Percentiles rank a stretch among this genome's conserved stretches.
Evolutionary conservation across 2,797 vertebrate species (phyloP).

Genomic region (Periparus ater): DNA sequence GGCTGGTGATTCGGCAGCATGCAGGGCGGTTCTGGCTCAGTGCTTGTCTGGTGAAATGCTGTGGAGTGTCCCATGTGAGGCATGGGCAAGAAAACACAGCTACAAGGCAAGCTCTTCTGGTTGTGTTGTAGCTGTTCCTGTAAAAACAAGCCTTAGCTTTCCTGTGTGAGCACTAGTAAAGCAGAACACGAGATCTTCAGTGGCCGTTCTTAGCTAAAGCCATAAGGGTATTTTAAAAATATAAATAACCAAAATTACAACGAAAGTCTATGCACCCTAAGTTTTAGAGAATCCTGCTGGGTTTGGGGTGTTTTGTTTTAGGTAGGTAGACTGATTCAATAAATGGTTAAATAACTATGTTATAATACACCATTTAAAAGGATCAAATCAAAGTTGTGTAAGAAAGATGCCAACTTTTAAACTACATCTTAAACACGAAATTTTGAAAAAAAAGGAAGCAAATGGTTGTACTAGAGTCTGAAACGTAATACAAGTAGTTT

Average conservation of each 20-base stretch:
- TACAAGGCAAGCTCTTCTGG: conserved; percentile 10
- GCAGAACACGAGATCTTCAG: neutral
- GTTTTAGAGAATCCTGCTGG: neutral
- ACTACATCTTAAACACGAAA: neutral
- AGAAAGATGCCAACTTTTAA: neutral
- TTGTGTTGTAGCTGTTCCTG: neutral
- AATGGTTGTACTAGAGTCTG: neutral
- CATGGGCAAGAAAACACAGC: conserved; percentile 15
- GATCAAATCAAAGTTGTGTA: neutral
- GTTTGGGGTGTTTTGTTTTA: neutral
- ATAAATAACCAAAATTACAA: neutral
- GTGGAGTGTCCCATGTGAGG: conserved; percentile 56
- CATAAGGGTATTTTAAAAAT: neutral
- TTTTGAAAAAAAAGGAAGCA: neutral
- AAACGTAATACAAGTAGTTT: neutral
- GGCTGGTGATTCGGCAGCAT: neutral
- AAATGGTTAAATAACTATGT: neutral
- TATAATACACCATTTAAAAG: neutral
- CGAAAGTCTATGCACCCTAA: neutral
- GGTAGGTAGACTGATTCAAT: neutral
- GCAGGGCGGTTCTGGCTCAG: neutral
- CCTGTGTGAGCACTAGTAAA: neutral
- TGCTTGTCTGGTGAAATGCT: neutral
- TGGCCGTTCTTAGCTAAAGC: neutral
- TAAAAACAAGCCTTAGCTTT: neutral